Evolutionary conservation across 2,888 invertebrate genomes (phyloP).

Genomic region (Sarcophaga carnaria): DNA sequence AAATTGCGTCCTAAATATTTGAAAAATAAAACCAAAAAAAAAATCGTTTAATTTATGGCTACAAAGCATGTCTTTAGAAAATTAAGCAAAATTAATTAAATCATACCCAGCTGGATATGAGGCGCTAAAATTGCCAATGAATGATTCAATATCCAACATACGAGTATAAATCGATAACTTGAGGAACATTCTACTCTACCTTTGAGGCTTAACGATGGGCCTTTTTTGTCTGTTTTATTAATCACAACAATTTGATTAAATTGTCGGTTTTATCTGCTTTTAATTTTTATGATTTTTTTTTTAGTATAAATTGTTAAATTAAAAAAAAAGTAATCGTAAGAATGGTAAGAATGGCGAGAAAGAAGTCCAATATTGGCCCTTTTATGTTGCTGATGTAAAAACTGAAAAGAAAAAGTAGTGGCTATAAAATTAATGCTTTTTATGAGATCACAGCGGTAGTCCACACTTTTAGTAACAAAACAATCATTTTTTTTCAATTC

Average conservation of each 20-base stretch:
- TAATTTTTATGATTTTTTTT: slow-evolving; percentile 29
- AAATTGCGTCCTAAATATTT: too few relatives aligned
- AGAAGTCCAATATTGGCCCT: not conserved
- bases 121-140: not conserved
- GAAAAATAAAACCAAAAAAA: not conserved
- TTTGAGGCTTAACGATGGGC: not conserved
- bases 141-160: not conserved
- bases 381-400: not conserved
- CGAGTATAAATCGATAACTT: too few relatives aligned
- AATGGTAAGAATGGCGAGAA: not conserved
- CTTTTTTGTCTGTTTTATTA: not conserved
- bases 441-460: slow-evolving; percentile 72
- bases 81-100: not conserved
- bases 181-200: not conserved
- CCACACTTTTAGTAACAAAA: slow-evolving; percentile 66
- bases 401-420: slow-evolving; percentile 49
- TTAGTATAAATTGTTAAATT: slow-evolving; percentile 43
- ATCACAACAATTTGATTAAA: slow-evolving; percentile 58
- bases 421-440: slow-evolving; percentile 69
- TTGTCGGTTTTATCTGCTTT: slow-evolving; percentile 47
- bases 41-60: not conserved
- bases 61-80: not conserved
- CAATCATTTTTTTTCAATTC: too few relatives aligned
- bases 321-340: not conserved
- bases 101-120: not conserved